Evolutionary conservation across 2,113 vertebrate genomes (phyloP), one percentile per base, ranked within the genome.

Genomic region (Otolemur garnettii): DNA sequence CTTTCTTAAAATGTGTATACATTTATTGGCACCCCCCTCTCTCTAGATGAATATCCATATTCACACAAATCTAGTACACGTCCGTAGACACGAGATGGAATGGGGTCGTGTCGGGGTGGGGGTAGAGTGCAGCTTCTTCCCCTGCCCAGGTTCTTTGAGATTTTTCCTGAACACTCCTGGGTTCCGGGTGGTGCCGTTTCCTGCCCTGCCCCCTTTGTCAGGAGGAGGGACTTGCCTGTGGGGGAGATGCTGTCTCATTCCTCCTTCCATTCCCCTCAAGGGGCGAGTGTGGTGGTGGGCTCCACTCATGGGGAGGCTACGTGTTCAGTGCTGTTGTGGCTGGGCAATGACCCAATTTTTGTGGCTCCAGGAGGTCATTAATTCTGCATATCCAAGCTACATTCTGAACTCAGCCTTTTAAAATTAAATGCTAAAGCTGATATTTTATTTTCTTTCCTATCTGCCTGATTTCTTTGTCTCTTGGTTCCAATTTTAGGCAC

Each of bases 331-430:
- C 38, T 35, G 33, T 7, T 3, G 4, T 2, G 62, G 53, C 28
- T 0, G 5, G 9, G 74, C 0, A 15, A 59, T 9, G 22, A 35
- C 75, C 83, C 24, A 1, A n/a, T 4, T 15, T 53, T 8, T 69
- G 69, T 21, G 53, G 53, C 81, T 4, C 5, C 45, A 1, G 62
- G 60, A 77, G 14, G 17, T 33, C 28, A 17, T 4, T 4, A 1
- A 1, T 9, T 4, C 30, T 2, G 0, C 53, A 12, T 4, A 0
- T 13, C 14, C 0, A 0, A 42, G 38, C 75, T 4, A 2, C 18
- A 11, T 11, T 26, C 35, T 22, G 83, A 66, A 18, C 5, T 18
- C 19, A 5, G 60, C 35, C 30, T 74, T 26, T 24, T 9, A 18
- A 10, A 78, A 62, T 3, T 22, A 38, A 77, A 28, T 4, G 12